These are phyloP conservation scores for Sphenopsis melanotis DNA, from an alignment of 2,797 vertebrate genomes.

Conservation along the genomic window DNA sequence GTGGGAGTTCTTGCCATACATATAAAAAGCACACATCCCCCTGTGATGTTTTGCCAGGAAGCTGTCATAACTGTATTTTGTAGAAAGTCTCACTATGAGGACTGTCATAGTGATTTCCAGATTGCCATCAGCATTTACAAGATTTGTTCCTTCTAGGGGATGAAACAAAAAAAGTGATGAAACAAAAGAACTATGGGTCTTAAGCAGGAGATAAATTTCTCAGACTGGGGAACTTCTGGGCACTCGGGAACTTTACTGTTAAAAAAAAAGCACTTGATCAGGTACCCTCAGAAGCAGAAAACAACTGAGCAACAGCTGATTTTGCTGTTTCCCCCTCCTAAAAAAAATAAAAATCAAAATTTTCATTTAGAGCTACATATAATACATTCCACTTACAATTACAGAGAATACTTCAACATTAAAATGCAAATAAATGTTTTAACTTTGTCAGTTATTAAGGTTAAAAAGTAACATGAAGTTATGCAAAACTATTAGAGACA, in stretches of 20 bases:
- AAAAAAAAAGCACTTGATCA: neutral
- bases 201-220: neutral
- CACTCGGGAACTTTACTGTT: neutral
- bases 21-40: neutral
- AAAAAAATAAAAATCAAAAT: neutral
- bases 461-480: neutral
- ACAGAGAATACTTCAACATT: neutral
- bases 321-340: neutral
- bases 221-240: neutral
- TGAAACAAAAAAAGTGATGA: neutral
- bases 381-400: neutral
- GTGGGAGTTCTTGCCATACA: neutral
- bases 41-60: neutral
- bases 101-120: neutral
- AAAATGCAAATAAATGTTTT: neutral
- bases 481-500: neutral
- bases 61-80: neutral
- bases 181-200: neutral
- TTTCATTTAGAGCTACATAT: neutral
- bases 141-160: neutral
- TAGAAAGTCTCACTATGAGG: neutral
- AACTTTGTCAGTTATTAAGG: neutral
- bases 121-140: neutral
- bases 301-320: neutral
- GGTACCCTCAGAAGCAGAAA: neutral